Percentiles rank a stretch among this genome's conserved stretches.
These are phyloP conservation scores for Synergus gifuensis DNA, from an alignment of 2,888 invertebrate species.

Conservation along the genomic window DNA sequence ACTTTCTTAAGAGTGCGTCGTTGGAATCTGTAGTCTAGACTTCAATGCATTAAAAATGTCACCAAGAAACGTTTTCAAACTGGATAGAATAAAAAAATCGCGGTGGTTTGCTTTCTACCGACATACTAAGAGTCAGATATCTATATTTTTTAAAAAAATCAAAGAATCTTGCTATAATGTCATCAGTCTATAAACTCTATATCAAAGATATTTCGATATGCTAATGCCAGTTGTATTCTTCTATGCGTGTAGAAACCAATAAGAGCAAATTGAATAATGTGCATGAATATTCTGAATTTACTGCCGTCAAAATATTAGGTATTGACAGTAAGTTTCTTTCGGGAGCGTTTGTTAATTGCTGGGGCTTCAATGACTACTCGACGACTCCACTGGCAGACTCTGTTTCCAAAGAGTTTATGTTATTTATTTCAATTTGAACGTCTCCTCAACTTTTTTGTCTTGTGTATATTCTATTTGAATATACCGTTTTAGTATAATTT, in stretches of 20 bases:
- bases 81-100: conserved; percentile 6
- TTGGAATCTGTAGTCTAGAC: conserved; percentile 25
- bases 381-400: conserved; percentile 65
- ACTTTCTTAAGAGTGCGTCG: neutral
- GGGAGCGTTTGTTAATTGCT: conserved; percentile 62
- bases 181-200: conserved; percentile 24
- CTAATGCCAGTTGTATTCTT: conserved; percentile 34
- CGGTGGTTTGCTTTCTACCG: neutral
- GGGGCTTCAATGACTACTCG: conserved; percentile 62
- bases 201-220: conserved; percentile 32
- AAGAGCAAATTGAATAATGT: conserved; percentile 2
- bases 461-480: conserved; percentile 41
- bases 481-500: conserved; percentile 38
- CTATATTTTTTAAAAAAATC: conserved; percentile 38
- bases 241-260: conserved; percentile 43
- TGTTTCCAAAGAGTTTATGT: conserved; percentile 56
- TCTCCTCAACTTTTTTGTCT: conserved; percentile 51
- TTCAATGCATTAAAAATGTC: conserved; percentile 36
- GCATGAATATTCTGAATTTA: conserved; percentile 60
- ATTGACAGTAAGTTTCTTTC: conserved; percentile 58
- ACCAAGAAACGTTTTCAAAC: conserved; percentile 31
- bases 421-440: conserved; percentile 33
- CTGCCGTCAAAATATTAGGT: conserved; percentile 62
- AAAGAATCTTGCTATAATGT: conserved; percentile 26
- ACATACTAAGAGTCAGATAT: conserved; percentile 19